Conservation (phyloP, 2,113 vertebrate genomes). For the human (Homo sapiens) region DNA sequence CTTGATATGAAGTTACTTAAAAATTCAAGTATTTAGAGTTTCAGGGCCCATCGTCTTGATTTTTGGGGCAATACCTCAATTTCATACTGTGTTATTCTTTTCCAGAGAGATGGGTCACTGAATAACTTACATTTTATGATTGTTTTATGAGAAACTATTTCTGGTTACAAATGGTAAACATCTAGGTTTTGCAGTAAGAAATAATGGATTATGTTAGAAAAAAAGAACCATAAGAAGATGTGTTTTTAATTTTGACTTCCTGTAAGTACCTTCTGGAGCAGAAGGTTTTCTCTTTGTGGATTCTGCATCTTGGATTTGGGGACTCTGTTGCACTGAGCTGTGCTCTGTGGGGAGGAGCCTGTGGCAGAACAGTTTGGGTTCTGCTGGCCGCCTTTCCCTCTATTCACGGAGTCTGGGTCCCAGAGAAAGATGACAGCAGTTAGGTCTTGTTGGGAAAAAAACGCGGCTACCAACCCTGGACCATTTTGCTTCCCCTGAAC, state of each 20-base stretch:
- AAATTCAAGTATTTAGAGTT: background rate
- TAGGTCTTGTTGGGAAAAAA: conserved; percentile 45
- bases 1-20: background rate
- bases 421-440: background rate
- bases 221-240: background rate
- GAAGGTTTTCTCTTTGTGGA: background rate
- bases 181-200: background rate
- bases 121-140: background rate
- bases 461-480: background rate
- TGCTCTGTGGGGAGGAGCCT: background rate
- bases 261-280: background rate
- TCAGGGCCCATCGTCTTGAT: background rate
- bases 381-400: background rate
- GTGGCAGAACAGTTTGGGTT: background rate
- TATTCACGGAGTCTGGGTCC: background rate
- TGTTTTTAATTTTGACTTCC: background rate
- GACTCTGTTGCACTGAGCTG: background rate
- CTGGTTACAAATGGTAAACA: background rate
- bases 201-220: background rate
- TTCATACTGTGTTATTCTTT: background rate
- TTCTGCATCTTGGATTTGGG: background rate
- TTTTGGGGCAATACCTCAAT: background rate
- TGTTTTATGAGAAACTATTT: background rate
- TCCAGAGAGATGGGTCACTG: background rate
- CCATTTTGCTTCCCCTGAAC: background rate